Base-by-base conservation (phyloP, 2,888 invertebrate species). In the Dryocosmus kuriphilus region DNA sequence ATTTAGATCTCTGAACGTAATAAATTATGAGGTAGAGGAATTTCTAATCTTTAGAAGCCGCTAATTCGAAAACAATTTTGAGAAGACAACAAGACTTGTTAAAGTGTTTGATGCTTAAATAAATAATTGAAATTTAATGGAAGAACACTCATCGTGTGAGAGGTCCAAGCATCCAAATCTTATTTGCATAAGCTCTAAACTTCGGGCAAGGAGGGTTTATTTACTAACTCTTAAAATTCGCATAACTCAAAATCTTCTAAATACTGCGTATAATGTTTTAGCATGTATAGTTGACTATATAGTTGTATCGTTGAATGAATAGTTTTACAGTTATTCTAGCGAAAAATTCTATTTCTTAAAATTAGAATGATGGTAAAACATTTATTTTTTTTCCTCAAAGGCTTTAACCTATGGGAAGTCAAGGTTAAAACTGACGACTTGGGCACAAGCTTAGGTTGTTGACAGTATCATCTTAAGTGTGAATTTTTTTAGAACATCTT, bases 351-450 rank as follows among this genome's bases (percentile, higher is more conserved):
- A 41, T 16, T 41, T 6, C 9, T 55, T 1, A 55, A 22, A n/a
- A 55, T 55, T 22, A 9, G 22, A 55, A 4, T 41, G 5, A 3
- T 5, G 1, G 6, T 5, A 5, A 16, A 41, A 41, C 1, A 41
- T 55, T 8, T 55, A n/a, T 22, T 7, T 55, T 55, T n/a, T 8
- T 55, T 9, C 19, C 22, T 22, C 27, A 27, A 2, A 2, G 27
- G 14, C 24, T 14, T 27, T 16, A 24, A 22, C 60, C 16, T 60
- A 27, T 14, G 16, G 16, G 24, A 60, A 60, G 30, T 71, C 71
- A 71, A 71, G 71, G 71, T 27, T 71, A n/a, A 9, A 46, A 51
- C 9, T 51, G 71, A 71, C 32, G 71, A 55, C 22, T 71, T 71
- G 55, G 30, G 32, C 14, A 51, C n/a, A 55, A 51, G 11, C 55